Evolutionary conservation across 2,113 vertebrate genomes (phyloP).

Genomic region (Syngnathus scovelli): DNA sequence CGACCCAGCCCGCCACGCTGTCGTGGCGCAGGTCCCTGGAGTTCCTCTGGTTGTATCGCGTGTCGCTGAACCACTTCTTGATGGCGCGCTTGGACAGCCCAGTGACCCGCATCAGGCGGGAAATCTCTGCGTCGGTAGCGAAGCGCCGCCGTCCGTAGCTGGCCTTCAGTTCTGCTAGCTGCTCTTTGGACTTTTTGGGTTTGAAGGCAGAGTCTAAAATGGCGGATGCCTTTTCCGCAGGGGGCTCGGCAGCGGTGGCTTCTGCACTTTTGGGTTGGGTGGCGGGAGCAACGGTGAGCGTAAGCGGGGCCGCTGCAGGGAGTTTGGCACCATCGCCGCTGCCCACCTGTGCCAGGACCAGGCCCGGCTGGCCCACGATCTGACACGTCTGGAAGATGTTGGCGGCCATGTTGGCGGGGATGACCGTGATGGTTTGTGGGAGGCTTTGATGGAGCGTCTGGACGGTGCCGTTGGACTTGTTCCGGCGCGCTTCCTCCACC

Average conservation of each 20-base stretch:
- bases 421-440: constrained; percentile 94
- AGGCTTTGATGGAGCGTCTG: constrained; percentile 69
- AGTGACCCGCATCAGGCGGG: constrained; percentile 89
- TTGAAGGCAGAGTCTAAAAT: constrained; percentile 75
- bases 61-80: constrained; percentile 99
- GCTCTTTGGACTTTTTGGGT: constrained; percentile 96
- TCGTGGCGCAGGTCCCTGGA: constrained; percentile 89
- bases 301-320: constrained; percentile 84
- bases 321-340: constrained; percentile 66
- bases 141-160: constrained; percentile 92
- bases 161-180: constrained; percentile 88
- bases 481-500: constrained; percentile 92
- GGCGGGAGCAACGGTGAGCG: constrained; percentile 82
- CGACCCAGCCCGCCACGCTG: constrained; percentile 24
- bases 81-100: constrained; percentile 93
- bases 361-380: constrained; percentile 91
- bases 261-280: constrained; percentile 72
- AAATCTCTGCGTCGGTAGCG: constrained; percentile 87
- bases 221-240: constrained; percentile 43
- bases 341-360: constrained; percentile 89
- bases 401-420: constrained; percentile 82
- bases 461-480: constrained; percentile 94
- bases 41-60: constrained; percentile 96
- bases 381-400: constrained; percentile 97
- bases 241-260: constrained; percentile 52